Base-by-base conservation (phyloP, 1,140 invertebrate genomes). In the Hyles euphorbiae region DNA sequence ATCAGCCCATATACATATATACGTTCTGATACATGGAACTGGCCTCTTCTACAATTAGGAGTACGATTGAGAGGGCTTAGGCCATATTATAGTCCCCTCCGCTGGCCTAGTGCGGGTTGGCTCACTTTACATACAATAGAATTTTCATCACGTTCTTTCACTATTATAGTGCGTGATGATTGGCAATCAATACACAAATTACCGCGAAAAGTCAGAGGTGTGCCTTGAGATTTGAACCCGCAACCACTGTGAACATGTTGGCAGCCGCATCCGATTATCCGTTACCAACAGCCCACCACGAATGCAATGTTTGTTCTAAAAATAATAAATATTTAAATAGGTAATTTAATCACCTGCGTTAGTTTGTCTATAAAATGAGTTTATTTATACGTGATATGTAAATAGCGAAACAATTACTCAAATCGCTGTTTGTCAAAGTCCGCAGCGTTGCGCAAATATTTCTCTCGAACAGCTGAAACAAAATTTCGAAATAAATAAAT, bases 361-460 rank as follows among this genome's bases (percentile, higher is more conserved):
- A 22, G 22, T 22, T 22, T 22, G 22, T 22, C 22, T 22, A 22
- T 22, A 22, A 22, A 22, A 22, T 22, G 22, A 22, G 22, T 22
- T 22, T 22, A 22, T 22, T 22, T 22, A 22, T 22, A 22, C 22
- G 22, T 22, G 22, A 22, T 22, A 22, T 22, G 22, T 40, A 8
- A 40, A 40, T 40, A 5, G 36, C 36, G 4, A 5, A 40, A 40
- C 36, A 40, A 5, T 40, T 50, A 33, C 6, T 50, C 32, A 34
- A 9, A 34, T 10, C 50, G 34, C 33, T 34, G 50, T 34, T 34
- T 52, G 9, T 52, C n/a, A 34, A 8, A 40, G 36, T 8, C 36
- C 34, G 50, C 22, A 6, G 50, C 8, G 48, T 50, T 34, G 10
- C 8, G 50, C 9, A 33, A 34, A 52, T 52, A 52, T 52, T 52